A percentile compares a stretch with the other conserved stretches of the same genome.
Conservation (phyloP, 2,888 invertebrate species). For the Chalcosyrphus nemorum region DNA sequence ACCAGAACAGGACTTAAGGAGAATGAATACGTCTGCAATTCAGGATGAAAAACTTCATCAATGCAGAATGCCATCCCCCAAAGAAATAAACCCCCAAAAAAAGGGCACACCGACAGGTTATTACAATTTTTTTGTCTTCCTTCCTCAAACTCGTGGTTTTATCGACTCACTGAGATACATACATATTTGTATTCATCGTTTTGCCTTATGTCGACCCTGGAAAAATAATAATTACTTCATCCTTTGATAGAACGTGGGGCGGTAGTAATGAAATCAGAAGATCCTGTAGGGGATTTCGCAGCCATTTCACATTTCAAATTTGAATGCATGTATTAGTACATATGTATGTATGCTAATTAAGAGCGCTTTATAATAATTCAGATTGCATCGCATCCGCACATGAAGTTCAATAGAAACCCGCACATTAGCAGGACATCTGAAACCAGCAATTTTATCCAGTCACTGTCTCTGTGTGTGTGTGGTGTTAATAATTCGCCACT, state of each 20-base stretch:
- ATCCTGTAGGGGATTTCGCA: slow-evolving; percentile 45
- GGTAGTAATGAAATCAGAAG: slow-evolving; percentile 68
- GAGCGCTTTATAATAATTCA: slow-evolving; percentile 65
- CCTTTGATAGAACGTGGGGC: slow-evolving; percentile 52
- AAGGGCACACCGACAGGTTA: slow-evolving; percentile 40
- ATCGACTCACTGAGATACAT: slow-evolving; percentile 36
- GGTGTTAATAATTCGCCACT: slow-evolving; percentile 58
- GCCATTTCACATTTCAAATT: slow-evolving; percentile 58
- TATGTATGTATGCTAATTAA: slow-evolving; percentile 47
- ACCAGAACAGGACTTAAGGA: background rate
- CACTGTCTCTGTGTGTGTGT: background rate
- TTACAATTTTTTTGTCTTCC: slow-evolving; percentile 32
- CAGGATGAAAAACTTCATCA: slow-evolving; percentile 29
- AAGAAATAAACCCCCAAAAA: background rate
- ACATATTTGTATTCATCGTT: background rate
- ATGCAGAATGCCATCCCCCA: background rate
- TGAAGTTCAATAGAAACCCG: slow-evolving; percentile 41
- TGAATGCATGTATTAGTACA: slow-evolving; percentile 50
- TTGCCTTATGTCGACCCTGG: slow-evolving; percentile 25
- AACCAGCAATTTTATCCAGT: slow-evolving; percentile 30
- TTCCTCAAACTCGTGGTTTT: background rate
- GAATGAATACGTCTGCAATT: slow-evolving; percentile 39
- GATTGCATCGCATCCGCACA: slow-evolving; percentile 57
- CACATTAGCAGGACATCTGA: slow-evolving; percentile 37
- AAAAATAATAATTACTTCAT: slow-evolving; percentile 69